Evolutionary conservation across 2,113 vertebrate genomes (phyloP).

Genomic region (Pomatostomus ruficeps): DNA sequence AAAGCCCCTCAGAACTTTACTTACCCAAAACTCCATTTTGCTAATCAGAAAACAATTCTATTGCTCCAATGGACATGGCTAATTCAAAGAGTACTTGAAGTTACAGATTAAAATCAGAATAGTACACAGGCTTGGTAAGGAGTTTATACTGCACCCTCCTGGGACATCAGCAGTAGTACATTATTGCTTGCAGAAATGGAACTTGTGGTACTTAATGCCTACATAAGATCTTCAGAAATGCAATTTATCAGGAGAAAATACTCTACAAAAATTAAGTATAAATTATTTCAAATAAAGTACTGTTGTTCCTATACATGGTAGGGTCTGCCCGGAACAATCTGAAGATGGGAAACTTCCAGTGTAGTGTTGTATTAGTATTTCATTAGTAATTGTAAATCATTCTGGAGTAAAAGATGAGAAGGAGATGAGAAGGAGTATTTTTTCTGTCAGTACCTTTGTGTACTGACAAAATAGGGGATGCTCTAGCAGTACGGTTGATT

Average conservation of each 20-base stretch:
- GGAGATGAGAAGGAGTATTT: neutral
- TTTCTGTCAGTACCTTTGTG: neutral
- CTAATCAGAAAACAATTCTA: neutral
- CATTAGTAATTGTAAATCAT: neutral
- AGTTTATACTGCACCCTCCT: neutral
- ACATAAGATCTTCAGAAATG: neutral
- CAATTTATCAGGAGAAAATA: neutral
- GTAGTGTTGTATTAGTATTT: neutral
- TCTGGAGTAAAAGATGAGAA: neutral
- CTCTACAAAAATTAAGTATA: neutral
- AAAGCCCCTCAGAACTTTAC: conserved; percentile 2
- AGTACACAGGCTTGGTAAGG: neutral
- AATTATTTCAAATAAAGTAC: neutral
- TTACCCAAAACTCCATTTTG: neutral
- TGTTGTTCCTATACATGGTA: neutral
- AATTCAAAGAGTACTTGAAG: conserved; percentile 23
- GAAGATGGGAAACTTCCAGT: neutral
- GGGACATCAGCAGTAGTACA: neutral
- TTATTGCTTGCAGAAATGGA: neutral
- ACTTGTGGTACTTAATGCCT: neutral
- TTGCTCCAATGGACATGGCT: neutral
- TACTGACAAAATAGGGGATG: neutral
- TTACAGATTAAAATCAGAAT: conserved; percentile 34
- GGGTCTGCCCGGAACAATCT: neutral
- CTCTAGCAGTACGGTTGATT: neutral